Base-by-base conservation (phyloP, 2,797 vertebrate genomes). In the Cuculus canorus region DNA sequence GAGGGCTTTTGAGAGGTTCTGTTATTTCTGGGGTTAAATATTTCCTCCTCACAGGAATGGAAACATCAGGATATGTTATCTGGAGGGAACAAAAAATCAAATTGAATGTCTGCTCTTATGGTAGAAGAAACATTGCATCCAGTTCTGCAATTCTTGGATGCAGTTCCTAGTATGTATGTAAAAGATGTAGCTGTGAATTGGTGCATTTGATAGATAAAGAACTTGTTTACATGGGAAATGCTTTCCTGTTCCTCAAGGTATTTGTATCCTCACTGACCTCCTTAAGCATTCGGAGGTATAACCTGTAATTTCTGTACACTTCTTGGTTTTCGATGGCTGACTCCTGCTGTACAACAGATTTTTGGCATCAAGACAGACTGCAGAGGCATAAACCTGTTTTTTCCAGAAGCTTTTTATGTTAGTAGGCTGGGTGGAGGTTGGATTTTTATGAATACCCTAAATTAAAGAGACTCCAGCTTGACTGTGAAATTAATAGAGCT, bases 401-500 rank as follows among this genome's bases (percentile, higher is more conserved):
- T 82, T 9, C 35, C 65, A 53, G 83, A 60, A 68, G 57, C 22
- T 30, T 90, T 92, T 92, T n/a, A 7, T 39, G 7, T 19, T 33
- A 24, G 64, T 30, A 60, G 30, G 15, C 71, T 83, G 65, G 37
- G 54, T 64, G 25, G 15, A 82, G 17, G 27, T 11, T 84, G 71
- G 14, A 24, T 64, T 93, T 77, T 87, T 83, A 53, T 30, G 47
- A 92, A 84, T 50, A 47, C 35, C 21, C 25, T 3, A 88, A 94
- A 95, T 95, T 95, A 79, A 96, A 88, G 64, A 72, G 88, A 87
- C 76, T 93, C 68, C 84, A 91, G 79, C 65, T 84, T 95, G 86
- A 82, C 90, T 93, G 69, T 91, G 93, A 92, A 95, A 86, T 96
- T 94, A 96, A 93, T 92, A 94, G 80, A 95, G 77, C 82, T 94